phyloP scores from a whole-genome alignment of 2,113 vertebrate genomes.

The Prolemur simus region DNA sequence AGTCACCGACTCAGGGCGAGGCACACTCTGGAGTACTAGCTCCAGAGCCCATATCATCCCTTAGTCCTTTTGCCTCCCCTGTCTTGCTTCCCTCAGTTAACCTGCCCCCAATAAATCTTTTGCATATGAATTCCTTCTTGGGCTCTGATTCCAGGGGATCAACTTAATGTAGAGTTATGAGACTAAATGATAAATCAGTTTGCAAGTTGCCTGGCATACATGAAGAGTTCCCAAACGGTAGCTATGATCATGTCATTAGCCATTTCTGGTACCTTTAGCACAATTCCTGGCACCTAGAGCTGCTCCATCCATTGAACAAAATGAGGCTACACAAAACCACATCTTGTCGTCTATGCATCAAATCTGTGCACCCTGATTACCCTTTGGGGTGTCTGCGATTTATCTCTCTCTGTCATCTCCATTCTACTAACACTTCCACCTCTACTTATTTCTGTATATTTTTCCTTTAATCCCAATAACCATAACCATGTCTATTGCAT shows the following conservation, averaged over 20 bases:
- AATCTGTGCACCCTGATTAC: background rate
- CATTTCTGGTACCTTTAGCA: background rate
- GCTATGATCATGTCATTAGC: background rate
- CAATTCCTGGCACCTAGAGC: background rate
- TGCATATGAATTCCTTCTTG: background rate
- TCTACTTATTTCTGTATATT: background rate
- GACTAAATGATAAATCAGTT: background rate
- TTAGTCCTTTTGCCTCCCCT: too few relatives aligned
- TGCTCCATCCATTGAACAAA: background rate
- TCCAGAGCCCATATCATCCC: background rate
- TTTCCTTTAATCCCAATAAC: background rate
- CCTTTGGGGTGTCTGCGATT: background rate
- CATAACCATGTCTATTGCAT: conserved; percentile 1
- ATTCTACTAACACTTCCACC: background rate
- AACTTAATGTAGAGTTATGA: background rate
- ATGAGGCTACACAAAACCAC: background rate
- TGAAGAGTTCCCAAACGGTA: background rate
- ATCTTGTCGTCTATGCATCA: background rate
- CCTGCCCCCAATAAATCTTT: background rate
- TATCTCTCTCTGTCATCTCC: background rate
- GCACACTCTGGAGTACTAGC: background rate
- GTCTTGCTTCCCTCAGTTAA: background rate
- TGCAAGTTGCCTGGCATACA: background rate
- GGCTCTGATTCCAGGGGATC: background rate
- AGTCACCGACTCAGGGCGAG: background rate